Evolutionary conservation across 2,888 invertebrate species (phyloP), one percentile per base, ranked within the genome.

Genomic region (Eilema depressum): DNA sequence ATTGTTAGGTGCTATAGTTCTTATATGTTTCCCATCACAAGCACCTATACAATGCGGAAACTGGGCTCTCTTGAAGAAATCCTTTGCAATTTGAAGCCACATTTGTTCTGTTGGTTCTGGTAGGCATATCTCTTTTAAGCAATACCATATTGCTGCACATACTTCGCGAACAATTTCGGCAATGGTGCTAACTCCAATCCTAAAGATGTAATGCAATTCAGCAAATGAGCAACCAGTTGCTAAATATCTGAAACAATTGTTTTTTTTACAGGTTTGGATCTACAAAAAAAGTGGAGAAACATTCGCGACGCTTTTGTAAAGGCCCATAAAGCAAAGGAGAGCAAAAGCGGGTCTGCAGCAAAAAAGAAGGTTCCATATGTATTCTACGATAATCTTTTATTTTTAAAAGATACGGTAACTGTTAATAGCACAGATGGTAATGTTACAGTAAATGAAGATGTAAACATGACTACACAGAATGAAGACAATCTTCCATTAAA

Each of bases 361-460:
- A 68, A 67, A 61, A 76, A 70, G 7, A 73, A 73, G 66, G 33
- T 3, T 73, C 47, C 64, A 11, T 80, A 77, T 74, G 14, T 75
- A 56, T 78, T 75, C 20, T 78, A 80, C 17, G 70, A 78, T 68
- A 75, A 41, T 41, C 41, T 41, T 41, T 41, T 41, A 41, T 41
- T 41, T 75, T 14, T 75, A 66, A 70, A 74, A 72, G 75, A 79
- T 71, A 77, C 73, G 5, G 71, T 76, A 71, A 41, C 41, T 41
- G 41, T 41, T 11, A 41, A 70, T 68, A 41, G 66, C 63, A 73
- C 73, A 66, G 57, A 53, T n/a, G 41, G 63, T 10, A 69, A 65
- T 65, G 63, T 53, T 73, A 76, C 68, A 71, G 69, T 2, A 72
- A 75, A 72, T 73, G 74, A 75, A 68, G 70, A 75, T 71, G 60